Percentiles rank a stretch among this genome's conserved stretches.
Evolutionary conservation across 1,140 invertebrate genomes (phyloP).

Genomic region (Coelopa frigida): DNA sequence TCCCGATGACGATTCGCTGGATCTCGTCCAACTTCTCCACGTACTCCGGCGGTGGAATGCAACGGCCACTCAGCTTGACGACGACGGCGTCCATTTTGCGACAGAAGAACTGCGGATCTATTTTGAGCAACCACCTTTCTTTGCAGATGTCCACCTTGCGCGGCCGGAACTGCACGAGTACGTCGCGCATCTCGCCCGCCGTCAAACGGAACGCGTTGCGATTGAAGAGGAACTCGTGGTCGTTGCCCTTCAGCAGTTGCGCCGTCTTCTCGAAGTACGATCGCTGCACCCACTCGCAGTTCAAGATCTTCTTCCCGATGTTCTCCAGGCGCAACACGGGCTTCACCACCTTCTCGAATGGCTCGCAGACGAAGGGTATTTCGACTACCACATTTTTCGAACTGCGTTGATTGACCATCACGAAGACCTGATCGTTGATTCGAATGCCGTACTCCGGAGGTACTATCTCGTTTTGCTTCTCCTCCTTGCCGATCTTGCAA

Average conservation of each 20-base stretch:
- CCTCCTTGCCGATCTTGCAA: too few species aligned
- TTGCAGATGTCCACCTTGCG: conserved; percentile 3
- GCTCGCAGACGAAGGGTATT: conserved; percentile 21
- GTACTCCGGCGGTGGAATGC: conserved; percentile 25
- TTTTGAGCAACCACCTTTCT: conserved; percentile 16
- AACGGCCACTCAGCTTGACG: conserved; percentile 17
- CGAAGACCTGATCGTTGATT: conserved; percentile 16
- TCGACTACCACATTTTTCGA: conserved; percentile 6
- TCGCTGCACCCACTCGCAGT: conserved; percentile 20
- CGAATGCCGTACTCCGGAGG: conserved; percentile 14
- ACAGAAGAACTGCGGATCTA: conserved; percentile 21
- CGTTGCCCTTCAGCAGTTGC: neutral
- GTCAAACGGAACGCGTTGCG: conserved; percentile 11
- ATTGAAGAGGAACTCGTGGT: conserved; percentile 18
- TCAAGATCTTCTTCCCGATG: conserved; percentile 19
- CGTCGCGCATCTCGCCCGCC: conserved; percentile 19
- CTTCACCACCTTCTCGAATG: conserved; percentile 17
- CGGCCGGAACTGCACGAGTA: conserved; percentile 22
- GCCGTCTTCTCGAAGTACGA: conserved; percentile 16
- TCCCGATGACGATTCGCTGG: conserved; percentile 13
- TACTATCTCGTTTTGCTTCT: neutral
- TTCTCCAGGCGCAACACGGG: conserved; percentile 27
- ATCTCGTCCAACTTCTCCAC: conserved; percentile 18
- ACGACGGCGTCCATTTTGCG: neutral
- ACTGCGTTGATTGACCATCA: neutral